phyloP scores from a whole-genome alignment of 2,797 vertebrate species.

The Aratinga solstitialis region DNA sequence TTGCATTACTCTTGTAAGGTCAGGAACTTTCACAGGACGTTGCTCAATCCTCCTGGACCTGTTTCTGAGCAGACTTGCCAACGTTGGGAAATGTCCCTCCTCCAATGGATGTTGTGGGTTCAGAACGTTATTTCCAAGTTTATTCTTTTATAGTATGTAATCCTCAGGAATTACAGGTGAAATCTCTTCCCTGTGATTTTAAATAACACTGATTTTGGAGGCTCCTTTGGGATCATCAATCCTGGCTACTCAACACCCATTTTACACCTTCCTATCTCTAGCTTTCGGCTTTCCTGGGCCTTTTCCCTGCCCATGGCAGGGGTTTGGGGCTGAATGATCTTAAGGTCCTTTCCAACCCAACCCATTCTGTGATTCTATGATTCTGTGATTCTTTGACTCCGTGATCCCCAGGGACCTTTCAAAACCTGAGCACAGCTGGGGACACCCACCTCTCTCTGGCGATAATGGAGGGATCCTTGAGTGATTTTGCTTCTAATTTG shows the following conservation, averaged over 20 bases:
- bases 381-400: background rate
- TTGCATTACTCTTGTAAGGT: background rate
- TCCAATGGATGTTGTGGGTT: background rate
- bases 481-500: background rate
- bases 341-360: background rate
- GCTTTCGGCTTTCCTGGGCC: background rate
- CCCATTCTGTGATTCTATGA: background rate
- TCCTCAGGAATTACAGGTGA: background rate
- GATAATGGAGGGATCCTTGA: background rate
- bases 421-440: background rate
- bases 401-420: background rate
- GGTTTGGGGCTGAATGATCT: background rate
- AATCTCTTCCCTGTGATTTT: background rate
- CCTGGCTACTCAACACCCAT: background rate
- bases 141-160: background rate
- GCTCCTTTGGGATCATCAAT: background rate
- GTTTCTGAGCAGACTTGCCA: background rate
- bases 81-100: background rate
- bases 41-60: background rate
- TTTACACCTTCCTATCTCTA: background rate
- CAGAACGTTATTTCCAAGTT: background rate
- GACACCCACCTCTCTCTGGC: background rate
- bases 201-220: rapidly evolving
- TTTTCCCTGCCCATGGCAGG: background rate
- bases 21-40: conserved; percentile 9